Base-by-base conservation (phyloP, 2,113 vertebrate species). In the Spermophilus dauricus region DNA sequence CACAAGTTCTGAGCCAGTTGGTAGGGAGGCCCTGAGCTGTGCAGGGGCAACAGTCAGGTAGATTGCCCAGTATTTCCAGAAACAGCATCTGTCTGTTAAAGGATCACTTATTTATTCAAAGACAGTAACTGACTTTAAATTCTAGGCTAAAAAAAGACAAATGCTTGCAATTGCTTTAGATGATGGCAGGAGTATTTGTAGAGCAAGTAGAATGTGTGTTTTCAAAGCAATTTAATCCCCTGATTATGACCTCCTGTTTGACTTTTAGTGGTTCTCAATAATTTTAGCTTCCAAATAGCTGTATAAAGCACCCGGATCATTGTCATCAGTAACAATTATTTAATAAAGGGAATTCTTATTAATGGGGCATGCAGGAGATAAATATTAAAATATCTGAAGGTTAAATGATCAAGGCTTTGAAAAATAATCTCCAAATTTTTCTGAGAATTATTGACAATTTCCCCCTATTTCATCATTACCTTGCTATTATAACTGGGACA, bases 1-100 rank as follows among this genome's bases (percentile, higher is more conserved):
- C 42, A 56, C 7, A 45, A 13, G 8, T 42, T 63, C 76, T 95
- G 58, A 93, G 32, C 14, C 69, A 95, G 32, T 51, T 89, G 24
- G 53, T 78, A 51, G 26, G 34, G 17, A 80, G 22, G 0, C 58
- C n/a, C 39, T 84, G 26, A 95, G 39, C 26, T 82, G 10, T 80
- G 22, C 45, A 82, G 16, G 30, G 45, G 4, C 34, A 83, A n/a
- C 78, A 32, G 3, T 45, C 58, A 94, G 16, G 34, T 87, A 51
- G 61, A 24, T 92, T 91, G 39, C 34, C 17, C 18, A 63, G 28
- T 16, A 28, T 22, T 86, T 94, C 8, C 30, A 12, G 72, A 48
- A 97, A 91, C 82, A 82, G 48, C n/a, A 73, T 95, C 61, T 88
- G 30, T 39, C 63, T 91, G 42, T 94, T 93, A 93, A 94, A 91